A percentile compares a stretch with the other conserved stretches of the same genome.
phyloP scores from a whole-genome alignment of 2,113 vertebrate species.

The Platichthys flesus region DNA sequence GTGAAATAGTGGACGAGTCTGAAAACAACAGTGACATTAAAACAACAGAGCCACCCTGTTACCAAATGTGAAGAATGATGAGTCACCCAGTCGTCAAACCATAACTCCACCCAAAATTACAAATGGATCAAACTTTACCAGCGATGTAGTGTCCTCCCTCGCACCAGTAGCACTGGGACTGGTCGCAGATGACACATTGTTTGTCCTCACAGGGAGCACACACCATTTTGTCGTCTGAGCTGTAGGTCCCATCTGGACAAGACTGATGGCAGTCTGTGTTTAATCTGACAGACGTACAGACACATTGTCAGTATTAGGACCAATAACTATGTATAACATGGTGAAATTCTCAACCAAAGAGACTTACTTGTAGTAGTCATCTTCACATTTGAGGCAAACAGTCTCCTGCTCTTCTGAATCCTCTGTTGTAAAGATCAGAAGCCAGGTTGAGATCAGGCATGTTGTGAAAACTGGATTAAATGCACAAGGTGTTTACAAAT shows the following conservation, averaged over 20 bases:
- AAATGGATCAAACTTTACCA: slow-evolving; percentile 71
- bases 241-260: slow-evolving; percentile 89
- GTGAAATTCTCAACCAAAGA: background rate
- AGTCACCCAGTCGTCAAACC: background rate
- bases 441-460: background rate
- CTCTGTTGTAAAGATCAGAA: slow-evolving; percentile 50
- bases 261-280: slow-evolving; percentile 80
- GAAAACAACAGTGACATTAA: background rate
- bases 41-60: background rate
- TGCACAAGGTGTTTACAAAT: background rate
- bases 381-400: slow-evolving; percentile 75
- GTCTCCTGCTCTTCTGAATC: slow-evolving; percentile 48
- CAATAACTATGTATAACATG: no score
- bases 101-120: background rate
- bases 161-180: slow-evolving; percentile 85
- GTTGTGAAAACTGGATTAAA: background rate
- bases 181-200: slow-evolving; percentile 85
- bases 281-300: slow-evolving; percentile 78
- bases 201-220: slow-evolving; percentile 81
- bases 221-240: slow-evolving; percentile 51
- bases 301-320: background rate
- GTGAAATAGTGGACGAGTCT: no score
- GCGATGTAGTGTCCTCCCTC: slow-evolving; percentile 84
- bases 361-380: slow-evolving; percentile 76
- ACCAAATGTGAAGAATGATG: background rate